Conservation (phyloP, 2,113 vertebrate genomes). For the Petaurus breviceps region DNA sequence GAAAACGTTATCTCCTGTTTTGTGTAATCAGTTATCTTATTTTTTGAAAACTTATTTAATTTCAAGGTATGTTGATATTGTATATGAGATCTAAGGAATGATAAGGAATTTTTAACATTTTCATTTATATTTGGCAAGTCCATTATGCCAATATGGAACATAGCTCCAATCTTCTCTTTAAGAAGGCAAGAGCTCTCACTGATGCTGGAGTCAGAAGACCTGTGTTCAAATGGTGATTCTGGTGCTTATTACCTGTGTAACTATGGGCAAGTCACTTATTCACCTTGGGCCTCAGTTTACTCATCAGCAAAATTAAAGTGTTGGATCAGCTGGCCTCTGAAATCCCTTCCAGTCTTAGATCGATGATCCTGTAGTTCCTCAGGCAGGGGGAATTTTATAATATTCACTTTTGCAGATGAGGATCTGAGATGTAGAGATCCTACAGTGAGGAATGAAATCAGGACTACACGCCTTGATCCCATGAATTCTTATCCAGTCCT, state of each 20-base stretch:
- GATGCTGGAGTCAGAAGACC: neutral
- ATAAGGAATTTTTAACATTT: slow-evolving; percentile 35
- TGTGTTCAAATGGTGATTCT: neutral
- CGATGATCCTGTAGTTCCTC: neutral
- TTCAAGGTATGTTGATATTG: slow-evolving; percentile 40
- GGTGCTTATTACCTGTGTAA: neutral
- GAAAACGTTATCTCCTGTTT: slow-evolving; percentile 15
- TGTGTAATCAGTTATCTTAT: neutral
- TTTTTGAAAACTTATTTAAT: slow-evolving; percentile 50
- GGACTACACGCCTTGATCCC: neutral
- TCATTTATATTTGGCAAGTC: neutral
- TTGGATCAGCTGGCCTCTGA: neutral
- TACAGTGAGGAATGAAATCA: neutral
- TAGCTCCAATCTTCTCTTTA: neutral
- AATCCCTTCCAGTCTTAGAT: neutral
- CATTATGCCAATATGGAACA: neutral
- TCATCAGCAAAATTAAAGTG: neutral
- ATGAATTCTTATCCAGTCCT: neutral
- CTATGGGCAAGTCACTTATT: neutral
- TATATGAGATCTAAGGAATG: neutral
- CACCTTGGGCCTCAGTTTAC: neutral
- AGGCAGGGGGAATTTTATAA: neutral
- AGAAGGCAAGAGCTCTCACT: neutral
- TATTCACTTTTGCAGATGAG: neutral
- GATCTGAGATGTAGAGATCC: neutral